A percentile compares a stretch with the other conserved stretches of the same genome.
These are phyloP conservation scores for Stegana nigrithorax DNA, from an alignment of 2,888 invertebrate species.

Conservation along the genomic window DNA sequence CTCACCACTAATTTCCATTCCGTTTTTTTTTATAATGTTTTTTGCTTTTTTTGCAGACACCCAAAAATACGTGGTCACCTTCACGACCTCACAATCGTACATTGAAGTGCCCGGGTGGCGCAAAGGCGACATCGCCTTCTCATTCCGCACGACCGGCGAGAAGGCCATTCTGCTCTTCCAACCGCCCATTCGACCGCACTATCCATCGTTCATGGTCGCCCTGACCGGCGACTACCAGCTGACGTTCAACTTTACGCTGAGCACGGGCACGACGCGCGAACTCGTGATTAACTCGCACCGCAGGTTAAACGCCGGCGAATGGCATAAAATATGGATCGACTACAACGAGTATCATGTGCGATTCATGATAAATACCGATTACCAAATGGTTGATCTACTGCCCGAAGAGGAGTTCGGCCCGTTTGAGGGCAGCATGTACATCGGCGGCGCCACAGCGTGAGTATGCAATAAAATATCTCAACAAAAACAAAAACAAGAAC, in stretches of 20 bases:
- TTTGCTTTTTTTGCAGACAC: constrained; percentile 76
- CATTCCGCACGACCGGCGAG: constrained; percentile 91
- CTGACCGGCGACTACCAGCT: constrained; percentile 87
- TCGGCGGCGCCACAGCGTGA: constrained; percentile 92
- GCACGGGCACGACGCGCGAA: constrained; percentile 84
- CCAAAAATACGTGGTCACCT: constrained; percentile 92
- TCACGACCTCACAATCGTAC: constrained; percentile 91
- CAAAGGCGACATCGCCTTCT: constrained; percentile 91
- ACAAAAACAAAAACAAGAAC: not conserved
- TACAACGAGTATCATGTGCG: constrained; percentile 93
- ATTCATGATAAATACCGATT: constrained; percentile 92
- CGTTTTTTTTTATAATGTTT: too few relatives aligned
- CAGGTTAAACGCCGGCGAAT: constrained; percentile 90
- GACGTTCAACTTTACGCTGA: constrained; percentile 90
- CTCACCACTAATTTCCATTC: too few relatives aligned
- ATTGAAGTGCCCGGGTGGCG: constrained; percentile 95
- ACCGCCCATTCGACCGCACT: constrained; percentile 87
- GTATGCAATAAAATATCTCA: constrained; percentile 60
- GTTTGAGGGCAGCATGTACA: constrained; percentile 93
- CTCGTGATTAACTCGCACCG: constrained; percentile 84
- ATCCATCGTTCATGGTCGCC: constrained; percentile 93
- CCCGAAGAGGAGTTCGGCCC: constrained; percentile 91
- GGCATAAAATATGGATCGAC: constrained; percentile 97
- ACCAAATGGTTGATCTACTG: constrained; percentile 86
- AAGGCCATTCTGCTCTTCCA: constrained; percentile 91